Percentiles rank a stretch among this genome's conserved stretches.
These are phyloP conservation scores for Pavo muticus DNA, from an alignment of 2,113 vertebrate species.

Conservation along the genomic window DNA sequence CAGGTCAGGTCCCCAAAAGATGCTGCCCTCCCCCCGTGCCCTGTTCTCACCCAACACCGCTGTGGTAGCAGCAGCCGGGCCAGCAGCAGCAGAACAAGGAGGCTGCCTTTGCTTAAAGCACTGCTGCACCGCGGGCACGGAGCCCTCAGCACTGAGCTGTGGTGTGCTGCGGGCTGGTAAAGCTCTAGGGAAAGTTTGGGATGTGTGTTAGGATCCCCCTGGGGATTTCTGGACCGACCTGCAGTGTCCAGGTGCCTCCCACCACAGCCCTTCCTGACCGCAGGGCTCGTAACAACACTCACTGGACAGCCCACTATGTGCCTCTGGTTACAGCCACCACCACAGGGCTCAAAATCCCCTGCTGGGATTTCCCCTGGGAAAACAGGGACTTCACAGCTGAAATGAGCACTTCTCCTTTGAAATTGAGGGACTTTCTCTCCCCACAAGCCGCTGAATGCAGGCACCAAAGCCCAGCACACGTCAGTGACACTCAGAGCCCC, in stretches of 20 bases:
- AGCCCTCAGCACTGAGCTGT: neutral
- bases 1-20: neutral
- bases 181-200: neutral
- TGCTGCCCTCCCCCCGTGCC: fast-evolving
- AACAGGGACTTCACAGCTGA: conserved; percentile 37
- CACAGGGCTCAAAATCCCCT: neutral
- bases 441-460: neutral
- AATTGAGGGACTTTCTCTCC: conserved; percentile 24
- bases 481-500: neutral
- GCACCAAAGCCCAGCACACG: neutral
- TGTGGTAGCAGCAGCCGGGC: fast-evolving
- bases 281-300: neutral
- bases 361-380: too few species aligned
- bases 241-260: neutral
- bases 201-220: fast-evolving
- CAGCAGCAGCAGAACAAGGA: neutral
- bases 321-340: neutral
- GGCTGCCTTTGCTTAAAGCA: neutral
- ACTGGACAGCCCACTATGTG: neutral
- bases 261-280: fast-evolving
- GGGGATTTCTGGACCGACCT: neutral
- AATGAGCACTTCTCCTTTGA: conserved; percentile 17
- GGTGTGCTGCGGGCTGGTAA: neutral
- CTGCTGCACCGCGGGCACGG: fast-evolving
- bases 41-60: neutral